phyloP scores from a whole-genome alignment of 2,113 vertebrate species.

The Megaleporinus macrocephalus region DNA sequence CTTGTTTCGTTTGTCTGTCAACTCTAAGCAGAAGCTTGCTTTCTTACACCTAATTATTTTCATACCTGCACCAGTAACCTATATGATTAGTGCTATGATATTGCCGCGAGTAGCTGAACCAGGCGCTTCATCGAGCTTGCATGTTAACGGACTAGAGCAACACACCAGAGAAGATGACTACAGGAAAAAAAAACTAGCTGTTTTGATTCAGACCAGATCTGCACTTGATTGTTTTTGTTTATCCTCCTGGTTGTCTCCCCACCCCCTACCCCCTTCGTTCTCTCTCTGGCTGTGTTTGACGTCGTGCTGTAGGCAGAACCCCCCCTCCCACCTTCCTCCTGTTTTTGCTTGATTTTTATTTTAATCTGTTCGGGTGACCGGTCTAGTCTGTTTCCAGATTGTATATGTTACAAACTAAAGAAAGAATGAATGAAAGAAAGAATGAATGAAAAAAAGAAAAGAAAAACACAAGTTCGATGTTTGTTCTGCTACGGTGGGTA shows the following conservation, averaged over 20 bases:
- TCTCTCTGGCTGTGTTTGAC: conserved; percentile 66
- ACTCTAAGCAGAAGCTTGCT: conserved; percentile 74
- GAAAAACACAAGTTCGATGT: conserved; percentile 65
- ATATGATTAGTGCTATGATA: no score
- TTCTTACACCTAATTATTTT: conserved; percentile 82
- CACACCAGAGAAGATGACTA: conserved; percentile 77
- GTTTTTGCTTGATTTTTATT: conserved; percentile 44
- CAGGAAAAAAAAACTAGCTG: conserved; percentile 72
- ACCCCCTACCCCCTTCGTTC: conserved; percentile 40
- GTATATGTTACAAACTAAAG: conserved; percentile 70
- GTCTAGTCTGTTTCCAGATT: conserved; percentile 69
- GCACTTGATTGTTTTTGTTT: conserved; percentile 76
- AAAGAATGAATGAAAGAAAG: no score
- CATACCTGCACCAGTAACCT: conserved; percentile 83
- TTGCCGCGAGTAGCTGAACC: no score
- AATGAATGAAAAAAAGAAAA: conserved; percentile 60
- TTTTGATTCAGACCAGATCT: conserved; percentile 81
- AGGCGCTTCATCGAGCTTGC: conserved; percentile 81
- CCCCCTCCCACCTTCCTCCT: conserved; percentile 48
- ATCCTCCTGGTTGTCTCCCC: conserved; percentile 68
- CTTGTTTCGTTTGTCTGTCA: conserved; percentile 74
- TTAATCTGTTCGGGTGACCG: conserved; percentile 60
- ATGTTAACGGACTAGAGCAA: conserved; percentile 79
- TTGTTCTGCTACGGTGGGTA: conserved; percentile 80
- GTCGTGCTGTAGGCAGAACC: conserved; percentile 69